Percentiles rank a stretch among this genome's conserved stretches.
Evolutionary conservation across 2,113 vertebrate species (phyloP).

Genomic region (Phasianus colchicus): DNA sequence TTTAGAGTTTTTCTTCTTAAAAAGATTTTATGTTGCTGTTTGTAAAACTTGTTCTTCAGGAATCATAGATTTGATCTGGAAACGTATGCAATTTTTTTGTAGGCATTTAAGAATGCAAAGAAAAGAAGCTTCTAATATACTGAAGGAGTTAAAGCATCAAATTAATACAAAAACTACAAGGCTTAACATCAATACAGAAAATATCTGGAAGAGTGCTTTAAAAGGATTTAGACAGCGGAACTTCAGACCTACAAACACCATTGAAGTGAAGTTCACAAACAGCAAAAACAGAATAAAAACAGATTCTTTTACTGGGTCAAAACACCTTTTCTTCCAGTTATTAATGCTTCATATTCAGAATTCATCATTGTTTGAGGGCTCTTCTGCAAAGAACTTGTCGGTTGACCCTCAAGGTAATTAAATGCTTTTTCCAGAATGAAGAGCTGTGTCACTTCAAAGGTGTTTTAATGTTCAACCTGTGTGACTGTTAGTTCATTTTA

Average conservation of each 20-base stretch:
- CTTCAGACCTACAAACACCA: constrained; percentile 82
- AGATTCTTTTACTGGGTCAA: constrained; percentile 65
- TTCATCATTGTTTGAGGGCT: constrained; percentile 82
- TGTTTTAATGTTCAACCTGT: neutral
- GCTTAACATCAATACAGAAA: constrained; percentile 79
- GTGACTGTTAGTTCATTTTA: neutral
- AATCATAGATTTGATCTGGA: neutral
- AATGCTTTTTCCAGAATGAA: constrained; percentile 31
- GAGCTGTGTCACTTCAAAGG: neutral
- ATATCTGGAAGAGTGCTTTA: constrained; percentile 83
- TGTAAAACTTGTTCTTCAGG: neutral
- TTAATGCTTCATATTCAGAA: constrained; percentile 80
- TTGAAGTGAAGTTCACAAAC: constrained; percentile 82
- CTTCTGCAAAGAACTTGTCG: constrained; percentile 79
- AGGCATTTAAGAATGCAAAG: constrained; percentile 76
- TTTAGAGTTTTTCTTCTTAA: neutral
- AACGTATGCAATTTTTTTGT: constrained; percentile 43
- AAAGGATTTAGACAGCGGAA: constrained; percentile 80
- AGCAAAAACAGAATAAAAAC: constrained; percentile 44
- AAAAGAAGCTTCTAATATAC: constrained; percentile 74
- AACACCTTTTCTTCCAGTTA: constrained; percentile 76
- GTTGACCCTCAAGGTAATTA: constrained; percentile 82
- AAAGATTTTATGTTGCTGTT: neutral
- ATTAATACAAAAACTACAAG: constrained; percentile 75
- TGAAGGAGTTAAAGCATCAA: constrained; percentile 81